Conservation (phyloP, 2,113 vertebrate genomes). For the Oxygymnocypris stewartii region DNA sequence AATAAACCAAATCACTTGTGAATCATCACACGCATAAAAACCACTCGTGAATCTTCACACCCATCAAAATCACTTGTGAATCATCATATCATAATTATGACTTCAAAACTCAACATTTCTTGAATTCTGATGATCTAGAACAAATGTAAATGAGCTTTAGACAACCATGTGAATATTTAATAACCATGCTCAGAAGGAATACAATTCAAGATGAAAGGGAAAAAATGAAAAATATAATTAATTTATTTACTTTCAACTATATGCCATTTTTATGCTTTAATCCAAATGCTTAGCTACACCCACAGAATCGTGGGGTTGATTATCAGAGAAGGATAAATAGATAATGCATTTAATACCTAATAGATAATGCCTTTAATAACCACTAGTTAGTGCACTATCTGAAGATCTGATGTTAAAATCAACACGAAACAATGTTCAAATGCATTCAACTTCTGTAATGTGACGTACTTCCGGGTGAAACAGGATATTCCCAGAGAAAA, state of each 20-base stretch:
- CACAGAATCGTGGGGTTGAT: not conserved
- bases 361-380: not conserved
- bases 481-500: not conserved
- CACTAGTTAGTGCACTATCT: not conserved
- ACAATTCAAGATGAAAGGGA: not conserved
- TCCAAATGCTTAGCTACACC: not conserved
- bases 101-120: not conserved
- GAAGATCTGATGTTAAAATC: not conserved
- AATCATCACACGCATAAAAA: not conserved
- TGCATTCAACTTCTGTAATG: not conserved
- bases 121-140: not conserved
- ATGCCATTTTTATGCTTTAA: not conserved
- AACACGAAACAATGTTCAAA: not conserved
- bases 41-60: not conserved
- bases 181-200: not conserved
- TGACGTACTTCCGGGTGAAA: not conserved
- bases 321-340: not conserved
- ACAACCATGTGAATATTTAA: conserved; percentile 6
- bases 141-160: not conserved
- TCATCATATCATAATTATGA: not conserved
- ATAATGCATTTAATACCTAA: not conserved
- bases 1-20: not conserved
- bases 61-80: too few relatives aligned
- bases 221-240: not conserved
- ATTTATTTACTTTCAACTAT: not conserved